Evolutionary conservation across 2,888 invertebrate species (phyloP).

Genomic region (Phania funesta): DNA sequence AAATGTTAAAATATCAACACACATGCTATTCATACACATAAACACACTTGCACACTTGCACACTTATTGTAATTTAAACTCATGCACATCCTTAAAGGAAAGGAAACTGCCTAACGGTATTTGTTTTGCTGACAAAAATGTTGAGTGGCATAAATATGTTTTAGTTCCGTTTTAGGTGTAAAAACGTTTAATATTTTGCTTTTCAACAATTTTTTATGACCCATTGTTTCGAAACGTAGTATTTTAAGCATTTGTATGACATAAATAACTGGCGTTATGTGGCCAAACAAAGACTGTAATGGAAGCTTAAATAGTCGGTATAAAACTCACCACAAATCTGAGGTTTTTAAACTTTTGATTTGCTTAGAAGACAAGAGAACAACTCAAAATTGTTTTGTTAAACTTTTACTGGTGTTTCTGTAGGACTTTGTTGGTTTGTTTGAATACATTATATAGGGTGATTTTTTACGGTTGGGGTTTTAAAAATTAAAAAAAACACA

Average conservation of each 20-base stretch:
- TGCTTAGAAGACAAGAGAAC: neutral
- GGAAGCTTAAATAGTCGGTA: neutral
- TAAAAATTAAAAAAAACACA: too few relatives aligned
- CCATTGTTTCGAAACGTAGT: neutral
- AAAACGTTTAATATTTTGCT: constrained; percentile 52
- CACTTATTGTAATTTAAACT: neutral
- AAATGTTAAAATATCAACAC: constrained; percentile 14
- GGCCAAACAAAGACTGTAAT: neutral
- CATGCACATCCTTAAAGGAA: constrained; percentile 7
- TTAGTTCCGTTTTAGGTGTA: constrained; percentile 57
- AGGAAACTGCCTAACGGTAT: constrained; percentile 51
- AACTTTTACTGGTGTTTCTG: neutral
- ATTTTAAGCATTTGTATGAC: constrained; percentile 3
- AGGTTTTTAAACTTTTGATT: neutral
- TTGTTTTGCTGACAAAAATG: constrained; percentile 49
- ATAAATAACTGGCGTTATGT: constrained; percentile 22
- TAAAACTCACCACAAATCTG: neutral
- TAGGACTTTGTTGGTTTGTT: too few relatives aligned
- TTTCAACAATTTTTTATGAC: constrained; percentile 18
- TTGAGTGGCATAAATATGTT: constrained; percentile 61
- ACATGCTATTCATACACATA: neutral
- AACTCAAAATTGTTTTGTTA: neutral
- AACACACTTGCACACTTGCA: neutral
- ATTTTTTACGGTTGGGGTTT: too few relatives aligned
- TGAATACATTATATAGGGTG: too few relatives aligned